Evolutionary conservation across 92 coral and sea anemone species (phyloP).

Genomic region (Zoanthus sociatus): DNA sequence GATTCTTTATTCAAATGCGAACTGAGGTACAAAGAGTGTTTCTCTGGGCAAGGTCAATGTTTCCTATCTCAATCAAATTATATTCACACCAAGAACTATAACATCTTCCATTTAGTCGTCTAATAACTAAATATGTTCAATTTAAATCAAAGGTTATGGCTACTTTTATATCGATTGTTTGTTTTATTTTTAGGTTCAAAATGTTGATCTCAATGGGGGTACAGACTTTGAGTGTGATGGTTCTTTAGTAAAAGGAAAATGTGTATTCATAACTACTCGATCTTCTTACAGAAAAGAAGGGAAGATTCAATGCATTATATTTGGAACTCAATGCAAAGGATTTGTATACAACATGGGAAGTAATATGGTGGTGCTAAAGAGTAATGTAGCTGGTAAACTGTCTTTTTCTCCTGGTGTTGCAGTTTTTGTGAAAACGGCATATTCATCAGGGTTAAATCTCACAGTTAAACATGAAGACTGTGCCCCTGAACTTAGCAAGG

Average conservation of each 20-base stretch:
- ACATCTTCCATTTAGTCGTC: too few species aligned
- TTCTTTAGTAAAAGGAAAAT: conserved; percentile 19
- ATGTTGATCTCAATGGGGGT: conserved; percentile 19
- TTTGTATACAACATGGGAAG: conserved; percentile 42
- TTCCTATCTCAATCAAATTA: too few species aligned
- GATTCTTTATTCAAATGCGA: too few species aligned
- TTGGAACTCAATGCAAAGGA: conserved; percentile 21
- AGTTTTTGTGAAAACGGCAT: conserved; percentile 21
- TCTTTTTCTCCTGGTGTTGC: conserved; percentile 38
- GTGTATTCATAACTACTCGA: not conserved
- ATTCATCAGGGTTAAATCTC: conserved; percentile 1
- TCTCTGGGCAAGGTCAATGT: too few species aligned
- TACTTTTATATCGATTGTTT: too few species aligned
- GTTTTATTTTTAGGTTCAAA: conserved; percentile 13
- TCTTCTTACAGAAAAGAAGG: not conserved
- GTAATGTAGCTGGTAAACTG: conserved; percentile 21
- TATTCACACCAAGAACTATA: too few species aligned
- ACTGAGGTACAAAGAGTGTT: too few species aligned
- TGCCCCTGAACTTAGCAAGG: conserved; percentile 30
- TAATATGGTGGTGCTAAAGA: conserved; percentile 21
- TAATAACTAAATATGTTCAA: too few species aligned
- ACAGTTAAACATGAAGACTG: conserved; percentile 21
- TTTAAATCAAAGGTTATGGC: too few species aligned
- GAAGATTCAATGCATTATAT: not conserved
- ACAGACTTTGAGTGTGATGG: conserved; percentile 24